Percentiles rank a stretch among this genome's conserved stretches.
These are phyloP conservation scores for Drosophila teissieri DNA, from an alignment of 1,140 invertebrate genomes.

Conservation along the genomic window DNA sequence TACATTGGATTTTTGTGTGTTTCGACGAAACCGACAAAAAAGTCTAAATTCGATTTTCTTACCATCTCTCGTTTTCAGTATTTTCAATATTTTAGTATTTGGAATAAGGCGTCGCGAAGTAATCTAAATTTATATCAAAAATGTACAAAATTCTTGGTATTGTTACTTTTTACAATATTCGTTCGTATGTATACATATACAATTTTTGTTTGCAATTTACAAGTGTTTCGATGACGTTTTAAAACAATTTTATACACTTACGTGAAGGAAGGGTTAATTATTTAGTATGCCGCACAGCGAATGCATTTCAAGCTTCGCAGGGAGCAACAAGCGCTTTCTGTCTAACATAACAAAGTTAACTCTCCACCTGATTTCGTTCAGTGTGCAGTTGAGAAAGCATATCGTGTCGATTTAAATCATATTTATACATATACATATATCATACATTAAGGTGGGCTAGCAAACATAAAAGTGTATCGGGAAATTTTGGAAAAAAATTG, in stretches of 20 bases:
- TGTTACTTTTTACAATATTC: conserved; percentile 64
- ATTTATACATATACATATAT: conserved; percentile 56
- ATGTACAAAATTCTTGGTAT: conserved; percentile 68
- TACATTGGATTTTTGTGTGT: conserved; percentile 42
- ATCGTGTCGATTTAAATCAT: conserved; percentile 25
- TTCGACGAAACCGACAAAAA: conserved; percentile 63
- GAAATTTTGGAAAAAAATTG: conserved; percentile 32
- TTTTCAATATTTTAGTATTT: conserved; percentile 40
- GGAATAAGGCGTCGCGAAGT: conserved; percentile 72
- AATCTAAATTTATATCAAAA: conserved; percentile 68
- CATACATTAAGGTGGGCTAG: conserved; percentile 45
- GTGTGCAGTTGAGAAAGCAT: conserved; percentile 14
- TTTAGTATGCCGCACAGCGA: conserved; percentile 32
- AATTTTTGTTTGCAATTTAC: conserved; percentile 70
- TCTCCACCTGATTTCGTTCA: conserved; percentile 2
- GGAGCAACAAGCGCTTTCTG: conserved; percentile 34
- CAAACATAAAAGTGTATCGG: conserved; percentile 22
- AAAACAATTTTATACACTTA: conserved; percentile 60
- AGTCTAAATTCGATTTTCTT: conserved; percentile 70
- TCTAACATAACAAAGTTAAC: conserved; percentile 18
- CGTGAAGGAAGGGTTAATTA: conserved; percentile 26
- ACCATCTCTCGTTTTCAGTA: conserved; percentile 47
- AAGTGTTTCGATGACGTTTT: conserved; percentile 60
- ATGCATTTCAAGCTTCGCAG: conserved; percentile 67
- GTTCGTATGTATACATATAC: conserved; percentile 55